phyloP scores from a whole-genome alignment of 2,797 vertebrate genomes.

The Erithacus rubecula region DNA sequence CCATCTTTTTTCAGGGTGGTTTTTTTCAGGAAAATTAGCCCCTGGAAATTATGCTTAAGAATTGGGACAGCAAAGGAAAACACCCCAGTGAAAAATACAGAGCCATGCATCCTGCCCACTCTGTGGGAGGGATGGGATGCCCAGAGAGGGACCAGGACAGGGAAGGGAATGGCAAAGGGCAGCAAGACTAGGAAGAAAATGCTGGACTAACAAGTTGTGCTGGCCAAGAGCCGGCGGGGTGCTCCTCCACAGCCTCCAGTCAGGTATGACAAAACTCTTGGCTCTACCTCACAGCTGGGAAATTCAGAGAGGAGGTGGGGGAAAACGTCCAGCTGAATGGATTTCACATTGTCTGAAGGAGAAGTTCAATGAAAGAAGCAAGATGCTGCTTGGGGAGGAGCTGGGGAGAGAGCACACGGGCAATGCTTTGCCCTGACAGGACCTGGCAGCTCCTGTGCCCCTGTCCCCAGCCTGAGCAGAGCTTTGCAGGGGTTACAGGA shows the following conservation, averaged over 20 bases:
- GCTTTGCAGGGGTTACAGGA: neutral
- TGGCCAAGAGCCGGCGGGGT: neutral
- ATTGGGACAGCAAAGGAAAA: neutral
- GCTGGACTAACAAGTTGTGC: neutral
- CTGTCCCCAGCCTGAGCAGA: neutral
- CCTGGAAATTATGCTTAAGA: neutral
- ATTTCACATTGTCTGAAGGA: constrained; percentile 33
- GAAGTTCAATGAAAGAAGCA: constrained; percentile 28
- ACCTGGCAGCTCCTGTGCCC: neutral
- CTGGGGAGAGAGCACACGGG: neutral
- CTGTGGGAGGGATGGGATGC: neutral
- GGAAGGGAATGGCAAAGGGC: neutral
- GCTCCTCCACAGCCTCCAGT: neutral
- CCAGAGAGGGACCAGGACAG: neutral
- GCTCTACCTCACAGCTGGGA: constrained; percentile 10
- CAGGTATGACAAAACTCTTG: constrained; percentile 58
- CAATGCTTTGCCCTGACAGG: neutral
- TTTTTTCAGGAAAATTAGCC: neutral
- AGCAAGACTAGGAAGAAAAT: neutral
- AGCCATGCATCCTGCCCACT: accelerated
- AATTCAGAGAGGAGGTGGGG: neutral
- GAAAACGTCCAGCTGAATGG: neutral
- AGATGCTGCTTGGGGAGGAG: neutral
- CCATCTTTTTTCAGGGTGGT: neutral
- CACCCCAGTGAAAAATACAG: neutral